These are phyloP conservation scores for Carassius carassius DNA, from an alignment of 2,113 vertebrate species.

Conservation along the genomic window DNA sequence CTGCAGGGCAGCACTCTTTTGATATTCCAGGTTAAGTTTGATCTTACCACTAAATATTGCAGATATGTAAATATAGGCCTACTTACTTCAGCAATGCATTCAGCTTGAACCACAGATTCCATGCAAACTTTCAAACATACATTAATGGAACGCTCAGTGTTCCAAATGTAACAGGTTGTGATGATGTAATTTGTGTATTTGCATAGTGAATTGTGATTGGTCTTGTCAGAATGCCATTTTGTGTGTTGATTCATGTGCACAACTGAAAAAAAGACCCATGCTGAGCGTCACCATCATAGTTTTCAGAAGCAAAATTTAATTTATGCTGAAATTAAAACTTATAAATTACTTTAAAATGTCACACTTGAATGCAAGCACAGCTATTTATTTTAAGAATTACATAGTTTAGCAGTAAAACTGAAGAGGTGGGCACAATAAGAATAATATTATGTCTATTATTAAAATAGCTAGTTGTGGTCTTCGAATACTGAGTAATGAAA, in stretches of 20 bases:
- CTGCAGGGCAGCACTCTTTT: not conserved
- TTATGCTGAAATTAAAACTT: not conserved
- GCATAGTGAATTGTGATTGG: not conserved
- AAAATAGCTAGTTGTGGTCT: not conserved
- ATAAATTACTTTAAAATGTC: not conserved
- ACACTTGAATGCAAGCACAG: not conserved
- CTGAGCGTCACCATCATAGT: not conserved
- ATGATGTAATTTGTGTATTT: not conserved
- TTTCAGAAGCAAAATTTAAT: not conserved
- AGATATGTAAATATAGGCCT: no score
- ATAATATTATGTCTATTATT: not conserved
- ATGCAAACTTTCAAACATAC: not conserved
- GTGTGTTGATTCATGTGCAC: not conserved
- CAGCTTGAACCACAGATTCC: not conserved
- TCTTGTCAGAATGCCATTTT: not conserved
- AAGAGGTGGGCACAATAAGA: not conserved
- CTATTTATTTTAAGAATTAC: not conserved
- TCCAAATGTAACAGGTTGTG: not conserved
- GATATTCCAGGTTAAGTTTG: not conserved
- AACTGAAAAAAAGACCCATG: not conserved
- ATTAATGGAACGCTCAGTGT: not conserved
- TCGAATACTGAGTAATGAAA: not conserved
- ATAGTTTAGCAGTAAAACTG: not conserved
- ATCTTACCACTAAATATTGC: not conserved
- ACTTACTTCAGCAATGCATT: not conserved